phyloP scores from a whole-genome alignment of 2,888 invertebrate genomes.

The Drepana falcataria region DNA sequence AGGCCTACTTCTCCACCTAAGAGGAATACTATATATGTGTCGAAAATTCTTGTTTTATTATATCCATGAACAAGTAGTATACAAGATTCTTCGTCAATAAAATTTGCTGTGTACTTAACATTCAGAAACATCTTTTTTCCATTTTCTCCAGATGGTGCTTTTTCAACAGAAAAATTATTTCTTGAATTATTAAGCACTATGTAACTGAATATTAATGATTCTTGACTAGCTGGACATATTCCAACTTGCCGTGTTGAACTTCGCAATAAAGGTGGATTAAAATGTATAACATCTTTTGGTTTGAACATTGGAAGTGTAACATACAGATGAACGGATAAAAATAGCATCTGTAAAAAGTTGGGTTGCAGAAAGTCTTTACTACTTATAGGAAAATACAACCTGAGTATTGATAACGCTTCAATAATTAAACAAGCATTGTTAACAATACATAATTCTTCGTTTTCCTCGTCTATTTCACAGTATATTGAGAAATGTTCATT shows the following conservation, averaged over 20 bases:
- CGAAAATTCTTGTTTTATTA: slow-evolving; percentile 68
- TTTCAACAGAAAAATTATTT: slow-evolving; percentile 60
- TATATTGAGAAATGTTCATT: slow-evolving; percentile 58
- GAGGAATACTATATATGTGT: slow-evolving; percentile 58
- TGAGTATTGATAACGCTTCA: slow-evolving; percentile 73
- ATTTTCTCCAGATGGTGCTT: slow-evolving; percentile 44
- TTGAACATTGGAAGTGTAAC: slow-evolving; percentile 74
- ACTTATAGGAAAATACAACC: slow-evolving; percentile 74
- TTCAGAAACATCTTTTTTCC: slow-evolving; percentile 56
- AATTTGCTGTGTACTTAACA: slow-evolving; percentile 62
- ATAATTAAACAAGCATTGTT: slow-evolving; percentile 79
- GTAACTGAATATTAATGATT: slow-evolving; percentile 50
- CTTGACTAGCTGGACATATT: slow-evolving; percentile 60
- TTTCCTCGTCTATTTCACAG: slow-evolving; percentile 56
- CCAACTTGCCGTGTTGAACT: slow-evolving; percentile 53
- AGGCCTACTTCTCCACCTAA: slow-evolving; percentile 48
- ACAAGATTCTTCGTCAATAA: slow-evolving; percentile 46
- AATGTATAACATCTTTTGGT: slow-evolving; percentile 57
- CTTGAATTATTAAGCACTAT: slow-evolving; percentile 49
- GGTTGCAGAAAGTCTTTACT: slow-evolving; percentile 74
- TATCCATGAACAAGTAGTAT: slow-evolving; percentile 62
- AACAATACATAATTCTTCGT: slow-evolving; percentile 53
- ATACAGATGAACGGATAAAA: slow-evolving; percentile 77
- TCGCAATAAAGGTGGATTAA: slow-evolving; percentile 66
- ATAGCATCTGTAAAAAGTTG: slow-evolving; percentile 78